phyloP scores from a whole-genome alignment of 2,888 invertebrate species.

The Pseudanteris insignis region DNA sequence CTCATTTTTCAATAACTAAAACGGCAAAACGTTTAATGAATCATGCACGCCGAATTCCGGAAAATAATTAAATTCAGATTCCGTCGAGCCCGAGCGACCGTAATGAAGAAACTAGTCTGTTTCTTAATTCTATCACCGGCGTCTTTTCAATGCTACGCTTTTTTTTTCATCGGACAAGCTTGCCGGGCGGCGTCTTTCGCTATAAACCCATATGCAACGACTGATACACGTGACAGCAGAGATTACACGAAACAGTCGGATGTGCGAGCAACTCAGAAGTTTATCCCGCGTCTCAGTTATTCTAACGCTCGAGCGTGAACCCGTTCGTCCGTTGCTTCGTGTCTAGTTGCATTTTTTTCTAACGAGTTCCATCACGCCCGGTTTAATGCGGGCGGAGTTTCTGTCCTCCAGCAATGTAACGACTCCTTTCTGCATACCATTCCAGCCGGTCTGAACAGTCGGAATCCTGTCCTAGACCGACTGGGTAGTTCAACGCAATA shows the following conservation, averaged over 20 bases:
- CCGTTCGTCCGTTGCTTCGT: constrained; percentile 24
- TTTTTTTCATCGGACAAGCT: too few species aligned
- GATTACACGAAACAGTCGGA: constrained; percentile 21
- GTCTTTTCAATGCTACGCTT: constrained; percentile 1
- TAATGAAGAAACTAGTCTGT: too few species aligned
- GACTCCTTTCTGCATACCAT: constrained; percentile 40
- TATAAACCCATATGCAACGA: constrained; percentile 10
- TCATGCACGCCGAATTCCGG: too few species aligned
- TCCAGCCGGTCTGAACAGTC: constrained; percentile 36
- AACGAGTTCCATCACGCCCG: constrained; percentile 39
- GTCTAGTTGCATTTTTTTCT: constrained; percentile 33
- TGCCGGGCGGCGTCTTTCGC: constrained; percentile 1
- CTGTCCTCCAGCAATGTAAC: constrained; percentile 29
- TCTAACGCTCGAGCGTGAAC: constrained; percentile 9
- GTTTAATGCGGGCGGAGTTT: constrained; percentile 28
- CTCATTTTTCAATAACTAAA: too few species aligned
- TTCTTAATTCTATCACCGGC: too few species aligned
- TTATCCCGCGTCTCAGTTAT: constrained; percentile 13
- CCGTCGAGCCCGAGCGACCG: too few species aligned
- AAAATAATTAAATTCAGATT: too few species aligned
- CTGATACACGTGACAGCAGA: constrained; percentile 31
- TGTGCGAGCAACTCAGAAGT: background rate
- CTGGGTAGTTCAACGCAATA: constrained; percentile 32
- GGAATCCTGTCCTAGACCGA: constrained; percentile 26
- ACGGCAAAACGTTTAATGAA: too few species aligned